phyloP scores from a whole-genome alignment of 1,140 invertebrate species.

The Melipona quadrifasciata region DNA sequence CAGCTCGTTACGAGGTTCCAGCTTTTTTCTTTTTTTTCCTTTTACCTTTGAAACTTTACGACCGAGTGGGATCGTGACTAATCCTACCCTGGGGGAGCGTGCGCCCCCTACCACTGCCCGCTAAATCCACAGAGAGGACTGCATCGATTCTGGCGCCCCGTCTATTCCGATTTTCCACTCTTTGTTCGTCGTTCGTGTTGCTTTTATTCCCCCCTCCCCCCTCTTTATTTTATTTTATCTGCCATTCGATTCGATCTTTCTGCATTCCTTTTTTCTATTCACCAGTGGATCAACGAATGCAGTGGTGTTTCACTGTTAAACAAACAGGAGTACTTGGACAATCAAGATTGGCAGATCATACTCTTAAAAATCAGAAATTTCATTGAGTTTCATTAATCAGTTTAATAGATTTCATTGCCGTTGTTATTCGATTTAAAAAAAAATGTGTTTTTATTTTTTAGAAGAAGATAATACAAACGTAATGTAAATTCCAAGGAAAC shows the following conservation, averaged over 20 bases:
- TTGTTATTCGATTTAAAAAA: too few species aligned
- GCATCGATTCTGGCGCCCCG: neutral
- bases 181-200: neutral
- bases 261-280: neutral
- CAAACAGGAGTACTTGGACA: too few species aligned
- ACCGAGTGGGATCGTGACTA: constrained; percentile 50
- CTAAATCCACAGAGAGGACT: constrained; percentile 27
- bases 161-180: neutral
- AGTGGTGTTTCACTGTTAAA: too few species aligned
- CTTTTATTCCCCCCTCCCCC: neutral
- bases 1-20: constrained; percentile 45
- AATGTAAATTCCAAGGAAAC: neutral
- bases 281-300: neutral
- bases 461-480: neutral
- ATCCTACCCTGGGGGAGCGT: constrained; percentile 45
- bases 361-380: too few species aligned
- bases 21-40: constrained; percentile 38
- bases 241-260: neutral
- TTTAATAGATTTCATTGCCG: too few species aligned
- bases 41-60: constrained; percentile 53
- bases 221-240: neutral
- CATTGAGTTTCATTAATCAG: too few species aligned
- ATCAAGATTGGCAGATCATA: too few species aligned
- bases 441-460: neutral
- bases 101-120: constrained; percentile 43